Evolutionary conservation across 2,113 vertebrate species (phyloP), one percentile per base, ranked within the genome.

Genomic region (Proterorhinus semilunaris): DNA sequence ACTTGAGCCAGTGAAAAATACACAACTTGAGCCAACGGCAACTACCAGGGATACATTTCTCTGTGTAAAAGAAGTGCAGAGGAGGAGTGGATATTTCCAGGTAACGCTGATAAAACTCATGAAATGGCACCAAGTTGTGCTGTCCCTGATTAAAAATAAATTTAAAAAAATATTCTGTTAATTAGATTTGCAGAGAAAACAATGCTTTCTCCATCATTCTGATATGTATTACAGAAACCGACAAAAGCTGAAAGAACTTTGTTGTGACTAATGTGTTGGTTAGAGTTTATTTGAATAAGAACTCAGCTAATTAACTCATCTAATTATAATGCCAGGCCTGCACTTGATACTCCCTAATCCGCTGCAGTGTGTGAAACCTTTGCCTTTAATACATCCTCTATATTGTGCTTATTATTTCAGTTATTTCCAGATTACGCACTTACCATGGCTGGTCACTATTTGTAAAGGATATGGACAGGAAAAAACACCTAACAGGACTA

Each of bases 51-150:
- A 21, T 21, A 21, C 21, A 21, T 21, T 21, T 36, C 3, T 51
- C 0, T 8, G 15, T 16, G 15, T 17, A 54, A 49, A 27, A 67
- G 51, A 64, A 67, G 66, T 51, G 62, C 69, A n/a, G 2, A 45
- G 16, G 5, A 43, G 46, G 51, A 4, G 62, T 8, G 36, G 6
- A 61, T 21, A 13, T 57, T 62, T 55, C 52, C 69, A 69, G 50
- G 59, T 70, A 61, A 70, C 59, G 27, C 36, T 67, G 44, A 69
- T 78, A 66, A 62, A 79, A 73, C 64, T 50, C 55, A 58, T 6
- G 62, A 65, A 27, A 65, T 61, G 13, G 12, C 16, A 42, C 17
- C 16, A 16, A 55, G 63, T 68, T 51, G 27, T 3, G 27, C 27
- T 5, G 27, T 36, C 27, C 27, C 27, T 36, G 27, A 36, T n/a